phyloP scores from a whole-genome alignment of 2,797 vertebrate species.

The Gastrophryne carolinensis region DNA sequence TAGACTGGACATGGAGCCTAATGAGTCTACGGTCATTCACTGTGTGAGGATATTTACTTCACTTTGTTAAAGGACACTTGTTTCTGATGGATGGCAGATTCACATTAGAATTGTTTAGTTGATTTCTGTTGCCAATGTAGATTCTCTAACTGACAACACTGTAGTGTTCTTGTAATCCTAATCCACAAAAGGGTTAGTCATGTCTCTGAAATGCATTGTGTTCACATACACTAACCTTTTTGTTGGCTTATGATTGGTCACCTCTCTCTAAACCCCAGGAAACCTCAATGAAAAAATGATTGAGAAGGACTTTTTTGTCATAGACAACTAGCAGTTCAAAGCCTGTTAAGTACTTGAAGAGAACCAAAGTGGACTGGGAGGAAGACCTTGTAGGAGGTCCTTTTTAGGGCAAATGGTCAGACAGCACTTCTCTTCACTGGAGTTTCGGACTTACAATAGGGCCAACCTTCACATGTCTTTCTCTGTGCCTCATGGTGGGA shows the following conservation, averaged over 20 bases:
- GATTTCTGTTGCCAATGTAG: slow-evolving; percentile 52
- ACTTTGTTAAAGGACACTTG: slow-evolving; percentile 55
- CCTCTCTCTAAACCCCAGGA: slow-evolving; percentile 61
- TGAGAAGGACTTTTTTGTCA: slow-evolving; percentile 57
- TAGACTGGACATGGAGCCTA: slow-evolving; percentile 43
- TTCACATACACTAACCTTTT: slow-evolving; percentile 64
- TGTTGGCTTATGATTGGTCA: slow-evolving; percentile 61
- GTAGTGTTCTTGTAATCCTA: slow-evolving; percentile 60
- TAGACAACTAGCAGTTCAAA: slow-evolving; percentile 60
- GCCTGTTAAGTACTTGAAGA: slow-evolving; percentile 50
- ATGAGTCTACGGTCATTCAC: slow-evolving; percentile 44
- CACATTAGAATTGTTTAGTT: slow-evolving; percentile 36
- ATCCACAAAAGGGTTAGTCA: slow-evolving; percentile 66
- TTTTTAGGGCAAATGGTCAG: slow-evolving; percentile 44
- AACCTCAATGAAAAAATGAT: slow-evolving; percentile 58
- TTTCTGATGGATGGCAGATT: slow-evolving; percentile 49
- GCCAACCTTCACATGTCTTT: slow-evolving; percentile 1
- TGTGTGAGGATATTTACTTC: slow-evolving; percentile 55
- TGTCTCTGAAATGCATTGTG: slow-evolving; percentile 54
- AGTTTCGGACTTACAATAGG: slow-evolving; percentile 21
- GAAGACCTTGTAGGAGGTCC: slow-evolving; percentile 32
- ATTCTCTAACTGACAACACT: slow-evolving; percentile 46
- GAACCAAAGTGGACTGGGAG: slow-evolving; percentile 35
- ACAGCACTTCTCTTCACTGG: slow-evolving; percentile 52
- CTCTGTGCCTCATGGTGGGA: slow-evolving; percentile 53